Base-by-base conservation (phyloP, 2,888 invertebrate genomes). In the Boloria selene region DNA sequence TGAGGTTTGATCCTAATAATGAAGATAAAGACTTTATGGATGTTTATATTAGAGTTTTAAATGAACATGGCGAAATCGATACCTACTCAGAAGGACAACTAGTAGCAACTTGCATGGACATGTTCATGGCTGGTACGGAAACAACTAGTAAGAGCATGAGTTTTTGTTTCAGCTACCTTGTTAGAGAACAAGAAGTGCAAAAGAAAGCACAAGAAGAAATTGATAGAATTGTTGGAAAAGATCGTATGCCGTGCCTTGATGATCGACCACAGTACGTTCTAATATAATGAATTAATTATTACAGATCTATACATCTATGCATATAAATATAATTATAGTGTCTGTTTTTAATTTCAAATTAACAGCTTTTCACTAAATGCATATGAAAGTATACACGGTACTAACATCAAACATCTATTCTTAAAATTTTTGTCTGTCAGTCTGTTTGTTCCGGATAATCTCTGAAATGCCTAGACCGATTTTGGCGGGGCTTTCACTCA, bases 121-220 rank as follows among this genome's bases (percentile, higher is more conserved):
- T 97, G 93, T 97, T 97, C 76, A 94, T 97, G 93, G 97, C 97
- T 22, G 97, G 97, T 0, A 96, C 97, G 0, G 97, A 97, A 86
- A 97, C 97, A 0, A 97, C 97, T 0, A 95, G 94, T 61, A 97
- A 97, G 80, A 94, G 95, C 44, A 88, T 97, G 76, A 95, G 95
- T 38, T 97, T 97, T 78, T 94, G 95, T 67, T 96, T 97, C 74
- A 91, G 96, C 72, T 95, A 96, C 77, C 81, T 97, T 74, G 93
- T 96, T 5, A 87, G 95, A 17, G 93, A 95, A 75, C 96, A 95
- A 18, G 93, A 94, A 2, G 94, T 97, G 0, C 97, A 97, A 78
- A 93, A 84, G 72, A 95, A 94, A 77, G 96, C 96, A 0, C 96
- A 95, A 74, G 93, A 94, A 61, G 97, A 97, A 87, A 95, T 97